Conservation (phyloP, 2,888 invertebrate species). For the Stenurella melanura region DNA sequence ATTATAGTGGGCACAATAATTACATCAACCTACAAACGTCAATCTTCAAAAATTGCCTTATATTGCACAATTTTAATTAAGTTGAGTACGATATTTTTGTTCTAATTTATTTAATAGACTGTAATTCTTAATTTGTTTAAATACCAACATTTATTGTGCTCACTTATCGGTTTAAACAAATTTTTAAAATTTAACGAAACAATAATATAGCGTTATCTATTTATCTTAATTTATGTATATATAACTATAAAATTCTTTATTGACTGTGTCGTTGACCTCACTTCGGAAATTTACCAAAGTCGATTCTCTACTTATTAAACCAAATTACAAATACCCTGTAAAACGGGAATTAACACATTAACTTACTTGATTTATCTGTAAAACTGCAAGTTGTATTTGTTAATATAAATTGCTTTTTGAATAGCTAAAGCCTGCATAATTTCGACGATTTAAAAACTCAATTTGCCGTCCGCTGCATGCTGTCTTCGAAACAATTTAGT, state of each 20-base stretch:
- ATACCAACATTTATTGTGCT: neutral
- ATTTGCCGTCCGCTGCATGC: neutral
- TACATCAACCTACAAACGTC: conserved; percentile 22
- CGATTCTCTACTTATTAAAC: neutral
- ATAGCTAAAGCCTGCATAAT: neutral
- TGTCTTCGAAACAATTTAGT: neutral
- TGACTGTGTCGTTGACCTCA: conserved; percentile 12
- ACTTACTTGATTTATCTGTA: neutral
- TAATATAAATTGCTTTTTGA: neutral
- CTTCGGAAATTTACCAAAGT: neutral
- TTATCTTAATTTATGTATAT: conserved; percentile 10
- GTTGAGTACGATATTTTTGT: conserved; percentile 1
- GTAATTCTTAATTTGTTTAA: neutral
- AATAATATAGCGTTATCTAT: conserved; percentile 22
- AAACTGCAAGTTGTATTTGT: neutral
- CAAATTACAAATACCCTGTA: too few relatives aligned
- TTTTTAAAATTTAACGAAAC: conserved; percentile 6
- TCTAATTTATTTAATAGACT: conserved; percentile 9
- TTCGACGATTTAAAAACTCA: neutral
- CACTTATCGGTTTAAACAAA: neutral
- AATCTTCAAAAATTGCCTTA: conserved; percentile 25
- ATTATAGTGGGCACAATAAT: neutral
- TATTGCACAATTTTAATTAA: conserved; percentile 23
- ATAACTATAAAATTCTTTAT: neutral
- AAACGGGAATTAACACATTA: too few relatives aligned